phyloP scores from a whole-genome alignment of 2,888 invertebrate genomes.

The Didymodactylos carnosus region DNA sequence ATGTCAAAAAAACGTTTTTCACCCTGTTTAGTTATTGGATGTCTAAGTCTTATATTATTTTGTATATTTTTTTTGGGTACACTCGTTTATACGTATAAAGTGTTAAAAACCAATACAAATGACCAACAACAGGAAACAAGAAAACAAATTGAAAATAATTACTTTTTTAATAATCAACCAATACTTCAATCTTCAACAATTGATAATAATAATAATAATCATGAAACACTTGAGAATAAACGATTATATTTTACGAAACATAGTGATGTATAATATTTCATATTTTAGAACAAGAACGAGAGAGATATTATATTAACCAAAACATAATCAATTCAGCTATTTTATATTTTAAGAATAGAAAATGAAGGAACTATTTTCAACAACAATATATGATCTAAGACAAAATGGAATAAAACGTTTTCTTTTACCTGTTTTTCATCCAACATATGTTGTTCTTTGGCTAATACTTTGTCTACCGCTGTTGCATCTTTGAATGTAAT shows the following conservation, averaged over 20 bases:
- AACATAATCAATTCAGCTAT: too few relatives aligned
- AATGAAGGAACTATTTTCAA: too few relatives aligned
- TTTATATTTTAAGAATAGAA: too few relatives aligned
- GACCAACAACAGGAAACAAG: too few relatives aligned
- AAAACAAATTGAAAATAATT: too few relatives aligned
- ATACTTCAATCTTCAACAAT: neutral
- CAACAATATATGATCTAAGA: too few relatives aligned
- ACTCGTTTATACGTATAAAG: neutral
- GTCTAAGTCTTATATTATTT: neutral
- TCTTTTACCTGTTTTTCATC: slow-evolving; percentile 14
- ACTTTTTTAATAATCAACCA: neutral
- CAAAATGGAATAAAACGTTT: too few relatives aligned
- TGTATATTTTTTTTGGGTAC: neutral
- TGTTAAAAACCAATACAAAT: too few relatives aligned
- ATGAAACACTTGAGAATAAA: neutral
- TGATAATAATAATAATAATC: neutral
- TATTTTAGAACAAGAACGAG: neutral
- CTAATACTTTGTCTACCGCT: slow-evolving; percentile 14
- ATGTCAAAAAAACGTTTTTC: neutral
- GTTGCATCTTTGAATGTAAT: slow-evolving; percentile 12
- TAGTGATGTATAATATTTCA: neutral
- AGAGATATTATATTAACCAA: too few relatives aligned
- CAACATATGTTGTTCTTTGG: slow-evolving; percentile 1
- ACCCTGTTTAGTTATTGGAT: neutral
- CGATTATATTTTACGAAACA: neutral